Evolutionary conservation across 2,888 invertebrate species (phyloP), one percentile per base, ranked within the genome.

Genomic region (Zele albiditarsus): DNA sequence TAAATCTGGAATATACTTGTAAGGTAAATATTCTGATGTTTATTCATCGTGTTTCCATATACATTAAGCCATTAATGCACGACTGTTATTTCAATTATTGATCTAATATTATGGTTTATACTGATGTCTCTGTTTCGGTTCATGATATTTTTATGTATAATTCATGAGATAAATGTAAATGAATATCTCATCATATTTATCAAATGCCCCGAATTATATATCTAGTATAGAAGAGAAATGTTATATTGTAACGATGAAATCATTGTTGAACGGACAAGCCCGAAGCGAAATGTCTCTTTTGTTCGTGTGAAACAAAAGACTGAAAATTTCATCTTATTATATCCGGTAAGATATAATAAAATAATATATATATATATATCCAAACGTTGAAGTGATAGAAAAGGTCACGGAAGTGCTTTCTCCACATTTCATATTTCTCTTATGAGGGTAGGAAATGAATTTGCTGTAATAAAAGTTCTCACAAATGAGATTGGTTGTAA

Each of bases 321-420:
- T n/a, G 38, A 23, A 71, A 62, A 71, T 71, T 42, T 71, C 25
- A 58, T 62, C 46, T 71, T 38, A 71, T 71, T 71, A 62, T 62
- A 71, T 71, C 38, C 58, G 20, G 69, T 33, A 31, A 58, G 57
- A 58, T 58, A 69, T 38, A 68, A 68, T 68, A 68, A 27, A 49
- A 38, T 38, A 4, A 58, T 20, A 53, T 20, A 53, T 53, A 10
- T 42, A 53, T 23, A 53, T 53, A 23, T 20, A 53, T 27, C 42
- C 23, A 20, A n/a, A 60, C 20, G 42, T 27, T 6, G 23, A 16
- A 65, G 71, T 65, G 71, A 71, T 71, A 71, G 70, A 31, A 58
- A 60, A 71, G 71, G 49, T 63, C 46, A 63, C 60, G 65, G 71
- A 71, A 65, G 71, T 71, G 20, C 28, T 71, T 53, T 63, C 62